Percentiles rank a stretch among this genome's conserved stretches.
Evolutionary conservation across 2,113 vertebrate species (phyloP).

Genomic region (Scartelaos histophorus): DNA sequence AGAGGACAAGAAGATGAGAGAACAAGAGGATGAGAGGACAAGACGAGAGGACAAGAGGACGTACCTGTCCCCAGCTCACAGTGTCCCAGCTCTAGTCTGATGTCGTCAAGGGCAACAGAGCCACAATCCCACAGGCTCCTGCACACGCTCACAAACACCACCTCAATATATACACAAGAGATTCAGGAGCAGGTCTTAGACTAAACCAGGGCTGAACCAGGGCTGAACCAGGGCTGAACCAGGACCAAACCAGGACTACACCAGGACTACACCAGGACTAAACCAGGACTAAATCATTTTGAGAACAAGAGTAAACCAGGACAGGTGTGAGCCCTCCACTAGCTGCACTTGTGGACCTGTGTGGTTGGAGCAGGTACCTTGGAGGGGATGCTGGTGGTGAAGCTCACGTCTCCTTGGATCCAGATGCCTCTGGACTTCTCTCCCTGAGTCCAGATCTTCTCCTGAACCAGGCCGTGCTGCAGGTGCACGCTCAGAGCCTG

Average conservation of each 20-base stretch:
- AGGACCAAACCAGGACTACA: no score
- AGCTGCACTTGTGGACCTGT: neutral
- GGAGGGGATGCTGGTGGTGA: slow-evolving; percentile 84
- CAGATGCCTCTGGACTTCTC: slow-evolving; percentile 87
- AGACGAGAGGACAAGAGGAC: no score
- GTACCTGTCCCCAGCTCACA: slow-evolving; percentile 83
- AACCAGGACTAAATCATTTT: no score
- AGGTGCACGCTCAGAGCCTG: slow-evolving; percentile 86
- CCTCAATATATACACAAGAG: slow-evolving; percentile 71
- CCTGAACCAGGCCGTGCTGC: slow-evolving; percentile 80
- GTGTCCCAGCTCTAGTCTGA: slow-evolving; percentile 84
- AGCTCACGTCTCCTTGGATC: slow-evolving; percentile 85
- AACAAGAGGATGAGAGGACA: no score
- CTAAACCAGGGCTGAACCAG: no score
- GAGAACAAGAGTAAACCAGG: no score
- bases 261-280: no score
- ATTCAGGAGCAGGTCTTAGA: no score
- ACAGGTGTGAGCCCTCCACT: no score
- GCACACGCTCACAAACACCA: slow-evolving; percentile 90
- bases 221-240: no score
- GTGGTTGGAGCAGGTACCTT: slow-evolving; percentile 74
- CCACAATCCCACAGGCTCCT: slow-evolving; percentile 93
- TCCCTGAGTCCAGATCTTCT: slow-evolving; percentile 89
- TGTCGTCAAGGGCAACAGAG: slow-evolving; percentile 89
- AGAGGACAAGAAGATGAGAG: no score